These are phyloP conservation scores for Orchesella cincta DNA, from an alignment of 1,140 invertebrate genomes.

Conservation along the genomic window DNA sequence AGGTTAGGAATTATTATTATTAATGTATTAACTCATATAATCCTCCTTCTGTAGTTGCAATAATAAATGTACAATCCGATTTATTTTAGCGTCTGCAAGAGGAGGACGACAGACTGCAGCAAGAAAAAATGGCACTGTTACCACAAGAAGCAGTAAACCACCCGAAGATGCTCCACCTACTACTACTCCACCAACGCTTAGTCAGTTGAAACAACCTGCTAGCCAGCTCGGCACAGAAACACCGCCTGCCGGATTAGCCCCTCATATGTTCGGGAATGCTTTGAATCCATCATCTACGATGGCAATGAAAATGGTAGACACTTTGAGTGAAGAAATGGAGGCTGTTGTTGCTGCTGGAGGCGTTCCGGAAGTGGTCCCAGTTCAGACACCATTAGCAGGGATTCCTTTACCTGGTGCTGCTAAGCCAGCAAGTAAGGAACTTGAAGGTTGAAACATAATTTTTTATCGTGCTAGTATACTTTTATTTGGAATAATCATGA, in stretches of 20 bases:
- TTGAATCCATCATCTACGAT: slow-evolving; percentile 81
- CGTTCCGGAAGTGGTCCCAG: not conserved
- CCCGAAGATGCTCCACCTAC: slow-evolving; percentile 38
- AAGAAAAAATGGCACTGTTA: slow-evolving; percentile 28
- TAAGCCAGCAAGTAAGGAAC: not conserved
- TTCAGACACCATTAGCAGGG: slow-evolving; percentile 63
- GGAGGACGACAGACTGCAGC: slow-evolving; percentile 37
- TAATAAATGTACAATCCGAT: too few species aligned
- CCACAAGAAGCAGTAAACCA: not conserved
- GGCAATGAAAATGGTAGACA: slow-evolving; percentile 82
- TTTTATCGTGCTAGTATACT: too few species aligned
- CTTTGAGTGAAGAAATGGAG: slow-evolving; percentile 77
- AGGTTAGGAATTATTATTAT: too few species aligned
- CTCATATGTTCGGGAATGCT: slow-evolving; percentile 85
- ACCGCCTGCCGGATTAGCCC: slow-evolving; percentile 57
- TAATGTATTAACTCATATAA: too few species aligned
- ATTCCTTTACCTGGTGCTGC: slow-evolving; percentile 53
- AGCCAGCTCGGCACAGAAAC: slow-evolving; percentile 19
- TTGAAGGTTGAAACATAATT: not conserved
- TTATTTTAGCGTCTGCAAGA: slow-evolving; percentile 6
- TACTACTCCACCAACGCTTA: slow-evolving; percentile 44
- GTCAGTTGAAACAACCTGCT: slow-evolving; percentile 32
- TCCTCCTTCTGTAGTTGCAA: too few species aligned
- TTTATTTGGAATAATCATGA: too few species aligned
- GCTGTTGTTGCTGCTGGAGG: slow-evolving; percentile 56